A percentile compares a stretch with the other conserved stretches of the same genome.
These are phyloP conservation scores for Cotesia glomerata DNA, from an alignment of 1,140 invertebrate species.

Conservation along the genomic window DNA sequence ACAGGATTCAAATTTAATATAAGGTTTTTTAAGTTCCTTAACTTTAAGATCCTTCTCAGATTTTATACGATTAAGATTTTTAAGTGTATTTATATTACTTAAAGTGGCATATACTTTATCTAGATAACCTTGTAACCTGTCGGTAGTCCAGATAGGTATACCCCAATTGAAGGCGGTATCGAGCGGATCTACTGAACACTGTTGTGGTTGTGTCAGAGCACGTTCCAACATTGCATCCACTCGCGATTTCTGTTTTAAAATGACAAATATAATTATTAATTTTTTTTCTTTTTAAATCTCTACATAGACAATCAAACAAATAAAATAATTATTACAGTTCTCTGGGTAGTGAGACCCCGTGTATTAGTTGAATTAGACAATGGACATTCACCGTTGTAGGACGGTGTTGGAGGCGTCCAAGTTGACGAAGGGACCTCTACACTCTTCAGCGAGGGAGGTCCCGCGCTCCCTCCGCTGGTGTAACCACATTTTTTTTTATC, in stretches of 20 bases:
- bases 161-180: constrained; percentile 65
- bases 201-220: constrained; percentile 64
- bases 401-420: constrained; percentile 57
- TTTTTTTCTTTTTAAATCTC: background rate
- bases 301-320: background rate
- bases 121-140: constrained; percentile 63
- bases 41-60: constrained; percentile 54
- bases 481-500: constrained; percentile 58
- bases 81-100: constrained; percentile 45
- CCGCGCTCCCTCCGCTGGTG: constrained; percentile 58
- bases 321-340: constrained; percentile 53
- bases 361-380: constrained; percentile 56
- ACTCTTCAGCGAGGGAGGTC: constrained; percentile 55
- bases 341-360: constrained; percentile 57
- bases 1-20: constrained; percentile 64
- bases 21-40: constrained; percentile 57
- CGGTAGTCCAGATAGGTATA: constrained; percentile 68
- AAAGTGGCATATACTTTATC: constrained; percentile 57
- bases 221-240: constrained; percentile 76
- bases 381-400: constrained; percentile 57
- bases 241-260: constrained; percentile 64
- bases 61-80: constrained; percentile 42
- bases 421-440: constrained; percentile 55
- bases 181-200: constrained; percentile 64
- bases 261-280: background rate